phyloP scores from a whole-genome alignment of 1,140 invertebrate genomes.

The Sycophila sp. region DNA sequence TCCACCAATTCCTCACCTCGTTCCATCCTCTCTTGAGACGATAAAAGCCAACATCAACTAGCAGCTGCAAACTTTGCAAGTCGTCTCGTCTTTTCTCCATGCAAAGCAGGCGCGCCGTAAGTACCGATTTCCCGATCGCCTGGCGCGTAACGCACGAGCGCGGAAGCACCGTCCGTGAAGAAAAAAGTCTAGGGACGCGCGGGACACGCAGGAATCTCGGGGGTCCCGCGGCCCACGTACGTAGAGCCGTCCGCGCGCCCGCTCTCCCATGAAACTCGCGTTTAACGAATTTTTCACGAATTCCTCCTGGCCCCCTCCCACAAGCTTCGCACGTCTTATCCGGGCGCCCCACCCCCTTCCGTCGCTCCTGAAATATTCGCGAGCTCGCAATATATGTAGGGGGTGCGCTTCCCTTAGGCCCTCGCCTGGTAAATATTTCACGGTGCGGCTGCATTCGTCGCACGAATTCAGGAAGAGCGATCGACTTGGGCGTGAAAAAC shows the following conservation, averaged over 20 bases:
- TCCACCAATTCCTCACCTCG: no score
- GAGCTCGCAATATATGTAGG: slow-evolving; percentile 11
- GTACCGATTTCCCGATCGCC: no score
- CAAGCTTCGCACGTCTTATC: not conserved
- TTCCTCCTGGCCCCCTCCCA: not conserved
- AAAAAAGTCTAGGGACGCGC: no score
- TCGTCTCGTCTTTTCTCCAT: no score
- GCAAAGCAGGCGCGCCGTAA: not conserved
- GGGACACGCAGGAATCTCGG: no score
- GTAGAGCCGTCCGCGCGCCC: not conserved
- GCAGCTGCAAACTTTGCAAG: no score
- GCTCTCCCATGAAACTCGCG: slow-evolving; percentile 3
- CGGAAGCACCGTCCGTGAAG: no score
- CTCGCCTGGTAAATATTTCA: slow-evolving; percentile 23
- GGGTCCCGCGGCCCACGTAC: not conserved
- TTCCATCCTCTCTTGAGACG: no score
- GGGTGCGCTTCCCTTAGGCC: not conserved
- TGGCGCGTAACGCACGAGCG: no score
- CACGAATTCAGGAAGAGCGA: slow-evolving; percentile 41
- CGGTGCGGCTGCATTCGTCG: slow-evolving; percentile 37
- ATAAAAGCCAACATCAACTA: no score
- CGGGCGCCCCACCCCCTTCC: no score
- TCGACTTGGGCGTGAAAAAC: slow-evolving; percentile 41
- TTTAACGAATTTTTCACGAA: slow-evolving; percentile 10
- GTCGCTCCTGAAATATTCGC: slow-evolving; percentile 32